phyloP scores from a whole-genome alignment of 37 sponge, comb jelly and placozoan genomes.

The Axinella damicornis region DNA sequence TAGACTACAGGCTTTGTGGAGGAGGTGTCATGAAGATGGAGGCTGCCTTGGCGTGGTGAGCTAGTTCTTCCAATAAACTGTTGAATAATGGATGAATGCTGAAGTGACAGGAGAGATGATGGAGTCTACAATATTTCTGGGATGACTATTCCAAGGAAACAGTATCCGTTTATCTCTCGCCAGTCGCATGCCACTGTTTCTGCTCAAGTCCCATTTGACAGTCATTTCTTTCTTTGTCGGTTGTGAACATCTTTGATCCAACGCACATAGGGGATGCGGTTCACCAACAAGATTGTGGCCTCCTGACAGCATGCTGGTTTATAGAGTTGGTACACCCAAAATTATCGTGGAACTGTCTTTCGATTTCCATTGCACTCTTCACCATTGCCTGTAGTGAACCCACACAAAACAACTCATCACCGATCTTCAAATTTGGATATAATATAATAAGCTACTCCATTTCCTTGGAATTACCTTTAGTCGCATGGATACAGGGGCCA shows the following conservation, averaged over 20 bases:
- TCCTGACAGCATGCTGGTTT: not conserved
- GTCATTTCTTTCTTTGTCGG: constrained; percentile 61
- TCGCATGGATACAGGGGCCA: not conserved
- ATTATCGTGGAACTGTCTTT: constrained; percentile 40
- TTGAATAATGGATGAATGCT: too few relatives aligned
- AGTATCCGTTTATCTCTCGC: too few relatives aligned
- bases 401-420: not conserved
- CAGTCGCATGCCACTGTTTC: too few relatives aligned
- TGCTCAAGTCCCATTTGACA: constrained; percentile 68
- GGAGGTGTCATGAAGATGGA: too few relatives aligned
- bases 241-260: constrained; percentile 73
- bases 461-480: constrained; percentile 35
- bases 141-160: too few relatives aligned
- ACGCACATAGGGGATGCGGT: constrained; percentile 1
- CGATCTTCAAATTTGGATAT: not conserved
- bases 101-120: too few relatives aligned
- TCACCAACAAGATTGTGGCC: constrained; percentile 1
- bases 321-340: not conserved
- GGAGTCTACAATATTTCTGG: too few relatives aligned
- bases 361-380: constrained; percentile 52
- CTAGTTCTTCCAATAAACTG: too few relatives aligned
- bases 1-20: too few relatives aligned
- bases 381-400: not conserved
- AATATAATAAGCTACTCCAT: constrained; percentile 32
- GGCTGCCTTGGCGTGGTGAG: too few relatives aligned